Base-by-base conservation (phyloP, 2,113 vertebrate species). In the Forbesichthys papilliferus region DNA sequence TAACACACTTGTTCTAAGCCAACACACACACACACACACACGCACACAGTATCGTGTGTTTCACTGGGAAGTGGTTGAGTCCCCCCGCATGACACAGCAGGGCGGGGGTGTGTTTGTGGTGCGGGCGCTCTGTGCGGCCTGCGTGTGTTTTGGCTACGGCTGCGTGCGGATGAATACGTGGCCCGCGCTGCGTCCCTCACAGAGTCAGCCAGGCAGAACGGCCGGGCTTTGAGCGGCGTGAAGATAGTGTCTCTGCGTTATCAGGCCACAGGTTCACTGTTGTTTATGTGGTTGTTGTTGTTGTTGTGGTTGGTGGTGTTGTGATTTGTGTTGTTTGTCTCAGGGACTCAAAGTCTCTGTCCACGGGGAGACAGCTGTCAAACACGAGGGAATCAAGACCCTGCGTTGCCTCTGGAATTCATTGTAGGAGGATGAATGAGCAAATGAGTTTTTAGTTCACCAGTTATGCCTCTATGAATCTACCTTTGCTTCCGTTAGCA, bases 121-220 rank as follows among this genome's bases (percentile, higher is more conserved):
- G 84, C 84, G 79, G 92, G 89, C 80, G 3, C 64, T 84, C 78
- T 92, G 86, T 91, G 87, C 81, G 74, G 77, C 78, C 16, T 68
- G 74, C 78, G 77, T 84, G 12, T 92, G 78, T 93, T 92, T 90
- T 91, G 91, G 88, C 90, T 91, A 77, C 48, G 83, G 80, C 81
- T 87, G 78, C 83, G 75, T 87, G 75, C 86, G 84, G 86, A 84
- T 87, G 73, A 89, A 90, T 81, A 68, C 81, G 63, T 54, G 68
- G 70, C 64, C 14, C 51, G 47, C n/a, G 74, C 79, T 80, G 71
- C 10, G 11, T 48, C 9, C 72, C 87, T 85, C 56, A 86, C 77
- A 84, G 34, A 34, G 6, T 53, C 66, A 75, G 56, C 79, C 63
- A 59, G 78, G 89, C 79, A 46, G 77, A 88, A 85, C 82, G 74